phyloP scores from a whole-genome alignment of 2,113 vertebrate genomes.

The Xyliphius kryptos region DNA sequence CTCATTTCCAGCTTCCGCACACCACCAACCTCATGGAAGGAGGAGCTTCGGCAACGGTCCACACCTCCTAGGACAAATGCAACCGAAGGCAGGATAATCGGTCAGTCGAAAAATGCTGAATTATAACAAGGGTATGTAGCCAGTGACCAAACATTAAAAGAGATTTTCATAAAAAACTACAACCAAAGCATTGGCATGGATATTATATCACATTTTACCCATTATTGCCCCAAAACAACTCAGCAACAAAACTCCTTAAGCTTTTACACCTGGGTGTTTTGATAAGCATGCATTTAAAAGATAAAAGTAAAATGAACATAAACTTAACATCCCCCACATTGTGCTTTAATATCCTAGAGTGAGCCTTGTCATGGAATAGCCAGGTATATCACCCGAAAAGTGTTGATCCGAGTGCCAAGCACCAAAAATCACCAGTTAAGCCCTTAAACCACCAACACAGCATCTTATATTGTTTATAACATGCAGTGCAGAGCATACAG shows the following conservation, averaged over 20 bases:
- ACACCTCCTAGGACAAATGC: slow-evolving; percentile 67
- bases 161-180: too few species aligned
- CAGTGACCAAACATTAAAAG: too few species aligned
- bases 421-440: slow-evolving; percentile 27
- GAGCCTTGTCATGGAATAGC: not conserved
- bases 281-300: too few species aligned
- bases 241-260: not conserved
- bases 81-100: not conserved
- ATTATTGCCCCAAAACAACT: not conserved
- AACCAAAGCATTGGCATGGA: too few species aligned
- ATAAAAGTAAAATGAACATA: too few species aligned
- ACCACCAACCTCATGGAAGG: slow-evolving; percentile 76
- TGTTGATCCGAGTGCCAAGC: slow-evolving; percentile 33
- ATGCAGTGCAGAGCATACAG: slow-evolving; percentile 36
- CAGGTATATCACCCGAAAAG: not conserved
- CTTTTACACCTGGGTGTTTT: slow-evolving; percentile 24
- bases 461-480: slow-evolving; percentile 26
- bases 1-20: slow-evolving; percentile 82
- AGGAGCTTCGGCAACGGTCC: slow-evolving; percentile 68
- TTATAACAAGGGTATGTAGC: too few species aligned
- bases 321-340: not conserved
- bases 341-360: not conserved
- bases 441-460: slow-evolving; percentile 22
- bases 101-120: not conserved
- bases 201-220: too few species aligned